These are phyloP conservation scores for Metopia argyrocephala DNA, from an alignment of 2,888 invertebrate species.

Conservation along the genomic window DNA sequence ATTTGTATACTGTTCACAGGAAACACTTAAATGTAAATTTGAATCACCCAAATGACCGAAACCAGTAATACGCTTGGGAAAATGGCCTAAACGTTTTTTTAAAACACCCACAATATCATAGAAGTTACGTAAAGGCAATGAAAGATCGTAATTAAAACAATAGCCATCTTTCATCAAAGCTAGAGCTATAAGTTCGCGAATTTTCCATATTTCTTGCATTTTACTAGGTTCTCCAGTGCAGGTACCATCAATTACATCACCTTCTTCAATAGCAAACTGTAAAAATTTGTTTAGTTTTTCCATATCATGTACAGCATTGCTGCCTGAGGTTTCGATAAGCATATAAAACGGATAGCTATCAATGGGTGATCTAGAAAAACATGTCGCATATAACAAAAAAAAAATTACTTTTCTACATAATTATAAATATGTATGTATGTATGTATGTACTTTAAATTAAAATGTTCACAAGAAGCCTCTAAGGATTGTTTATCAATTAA, in stretches of 20 bases:
- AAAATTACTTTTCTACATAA: too few species aligned
- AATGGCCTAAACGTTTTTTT: conserved; percentile 82
- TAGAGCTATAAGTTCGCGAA: conserved; percentile 89
- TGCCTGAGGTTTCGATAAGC: conserved; percentile 93
- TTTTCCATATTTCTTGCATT: conserved; percentile 89
- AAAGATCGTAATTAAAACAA: conserved; percentile 97
- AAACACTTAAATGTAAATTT: conserved; percentile 95
- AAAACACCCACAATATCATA: conserved; percentile 90
- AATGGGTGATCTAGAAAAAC: conserved; percentile 80
- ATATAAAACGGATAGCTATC: conserved; percentile 88
- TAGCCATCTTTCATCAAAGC: conserved; percentile 91
- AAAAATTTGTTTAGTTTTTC: conserved; percentile 91
- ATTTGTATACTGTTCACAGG: conserved; percentile 82
- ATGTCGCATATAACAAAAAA: too few species aligned
- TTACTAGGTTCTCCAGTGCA: conserved; percentile 90
- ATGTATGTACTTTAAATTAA: conserved; percentile 80
- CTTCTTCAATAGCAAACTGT: conserved; percentile 84
- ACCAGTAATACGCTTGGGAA: conserved; percentile 85
- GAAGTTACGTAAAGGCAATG: conserved; percentile 89
- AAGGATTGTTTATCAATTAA: conserved; percentile 91
- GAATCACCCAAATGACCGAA: conserved; percentile 98
- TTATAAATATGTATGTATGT: too few species aligned
- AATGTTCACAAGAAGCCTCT: conserved; percentile 82
- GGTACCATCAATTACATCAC: conserved; percentile 89
- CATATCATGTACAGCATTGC: conserved; percentile 89